Base-by-base conservation (phyloP, 2,113 vertebrate genomes). In the Herpetotheres cachinnans region DNA sequence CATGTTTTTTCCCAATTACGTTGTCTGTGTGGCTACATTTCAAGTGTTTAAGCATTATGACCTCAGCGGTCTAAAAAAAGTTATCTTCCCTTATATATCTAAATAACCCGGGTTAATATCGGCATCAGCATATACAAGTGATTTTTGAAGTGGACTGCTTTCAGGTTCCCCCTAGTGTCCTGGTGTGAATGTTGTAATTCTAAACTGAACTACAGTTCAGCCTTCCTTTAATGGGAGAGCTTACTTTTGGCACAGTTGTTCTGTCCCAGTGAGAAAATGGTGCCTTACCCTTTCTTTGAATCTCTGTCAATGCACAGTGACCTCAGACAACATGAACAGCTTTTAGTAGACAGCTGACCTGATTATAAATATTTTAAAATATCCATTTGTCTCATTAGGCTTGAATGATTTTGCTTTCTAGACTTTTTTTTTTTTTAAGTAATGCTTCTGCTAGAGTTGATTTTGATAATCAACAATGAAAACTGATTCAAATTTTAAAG, bases 1-100 rank as follows among this genome's bases (percentile, higher is more conserved):
- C 11, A 5, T 65, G 11, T 0, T 61, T 89, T 74, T 44, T 10
- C 29, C n/a, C 25, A 30, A 0, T 74, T 79, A 26, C 4, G 3
- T 14, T 15, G 20, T 17, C 16, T 34, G 13, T 49, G 10, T 82
- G 40, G 29, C 61, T 69, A 32, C 25, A 44, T 73, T 81, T 73
- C 22, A 78, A 7, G 30, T 71, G 7, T 59, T 77, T 36, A 63
- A 63, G 22, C 5, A 20, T 66, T 66, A 26, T 0, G 1, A 55
- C 5, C 14, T 78, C 34, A 44, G 10, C 81, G 63, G 26, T 90
- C 40, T 79, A 13, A 71, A 89, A 69, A 44, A 59, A 30, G 12
- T 62, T 47, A 34, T 61, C 34, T 44, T 92, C 19, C 15, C 9
- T 50, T 20, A 9, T 46, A 3, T 38, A 16, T 34, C 14, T 74